Percentiles rank a stretch among this genome's conserved stretches.
Conservation (phyloP, 2,113 vertebrate genomes). For the Chaenogobius annularis region DNA sequence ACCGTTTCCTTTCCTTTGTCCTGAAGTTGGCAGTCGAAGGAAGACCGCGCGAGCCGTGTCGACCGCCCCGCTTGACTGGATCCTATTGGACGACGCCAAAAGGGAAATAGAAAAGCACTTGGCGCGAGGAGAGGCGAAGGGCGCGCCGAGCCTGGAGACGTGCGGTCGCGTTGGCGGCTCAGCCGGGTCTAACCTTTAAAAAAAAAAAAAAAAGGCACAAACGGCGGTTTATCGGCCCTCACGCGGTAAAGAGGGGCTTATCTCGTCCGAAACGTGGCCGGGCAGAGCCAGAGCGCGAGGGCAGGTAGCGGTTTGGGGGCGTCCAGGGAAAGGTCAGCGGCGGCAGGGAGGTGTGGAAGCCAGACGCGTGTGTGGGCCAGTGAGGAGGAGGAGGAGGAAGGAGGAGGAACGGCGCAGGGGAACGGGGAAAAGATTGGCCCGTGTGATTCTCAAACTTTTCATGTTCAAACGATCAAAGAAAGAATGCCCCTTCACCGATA, state of each 20-base stretch:
- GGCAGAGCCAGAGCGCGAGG: not conserved
- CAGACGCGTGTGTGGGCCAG: not conserved
- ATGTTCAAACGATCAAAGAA: too few species aligned
- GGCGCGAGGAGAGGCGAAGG: not conserved
- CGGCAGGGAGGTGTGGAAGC: not conserved
- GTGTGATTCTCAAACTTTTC: too few species aligned
- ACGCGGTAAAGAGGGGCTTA: not conserved
- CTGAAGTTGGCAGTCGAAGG: slow-evolving; percentile 22
- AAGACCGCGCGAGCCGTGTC: slow-evolving; percentile 16
- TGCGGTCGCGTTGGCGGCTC: not conserved
- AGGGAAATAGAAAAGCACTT: not conserved
- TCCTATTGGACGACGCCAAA: not conserved
- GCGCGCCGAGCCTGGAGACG: not conserved
- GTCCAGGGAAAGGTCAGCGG: not conserved
- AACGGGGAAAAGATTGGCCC: too few species aligned
- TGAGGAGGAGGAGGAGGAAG: too few species aligned
- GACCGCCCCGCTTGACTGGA: not conserved
- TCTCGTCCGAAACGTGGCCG: not conserved
- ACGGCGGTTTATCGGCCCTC: not conserved
- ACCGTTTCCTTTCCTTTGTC: not conserved
- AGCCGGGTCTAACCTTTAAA: not conserved
- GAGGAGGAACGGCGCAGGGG: not conserved
- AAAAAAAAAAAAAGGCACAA: not conserved
- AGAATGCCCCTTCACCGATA: too few species aligned
- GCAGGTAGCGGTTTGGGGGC: not conserved